Base-by-base conservation (phyloP, 2,888 invertebrate genomes). In the Microchrysa polita region DNA sequence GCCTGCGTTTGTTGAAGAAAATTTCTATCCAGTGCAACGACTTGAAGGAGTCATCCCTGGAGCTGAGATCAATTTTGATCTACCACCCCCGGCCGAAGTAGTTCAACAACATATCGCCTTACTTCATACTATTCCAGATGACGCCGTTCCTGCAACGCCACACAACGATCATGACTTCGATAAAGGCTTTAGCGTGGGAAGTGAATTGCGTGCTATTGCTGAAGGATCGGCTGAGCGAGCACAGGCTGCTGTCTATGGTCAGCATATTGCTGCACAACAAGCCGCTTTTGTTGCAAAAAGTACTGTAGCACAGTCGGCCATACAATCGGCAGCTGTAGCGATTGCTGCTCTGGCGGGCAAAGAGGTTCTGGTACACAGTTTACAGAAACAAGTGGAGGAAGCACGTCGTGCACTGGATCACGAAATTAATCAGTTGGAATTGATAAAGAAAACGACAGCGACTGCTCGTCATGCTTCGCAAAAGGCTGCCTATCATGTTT, bases 221-320 rank as follows among this genome's bases (percentile, higher is more conserved):
- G 90, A 91, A 67, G 91, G 91, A 0, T 93, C 93, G 0, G 93
- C 92, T 0, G 91, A 92, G 81, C 91, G 92, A 81, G 93, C 93
- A 0, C 90, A 91, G 78, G 91, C 89, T 67, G 92, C 92, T n/a
- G 87, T 90, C 5, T 86, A 87, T 48, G 92, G 91, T 80, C 93
- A 93, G 80, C 90, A 91, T 67, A 90, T 91, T 0, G 93, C 93
- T 0, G 93, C 91, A 0, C 90, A 91, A 74, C 93, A 93, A 82
- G 93, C 93, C 0, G 93, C 93, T 0, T 93, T 91, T 79, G 81
- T 92, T 7, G 93, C 93, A 0, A 92, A 93, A 84, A 93, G 92
- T 78, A 92, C 91, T 0, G 81, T 93, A 55, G 93, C 93, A 0
- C 93, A 93, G 80, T 89, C 92, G 0, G 93, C 93, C 0, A 89